These are phyloP conservation scores for Nothoprocta pentlandii DNA, from an alignment of 2,113 vertebrate species.

Conservation along the genomic window DNA sequence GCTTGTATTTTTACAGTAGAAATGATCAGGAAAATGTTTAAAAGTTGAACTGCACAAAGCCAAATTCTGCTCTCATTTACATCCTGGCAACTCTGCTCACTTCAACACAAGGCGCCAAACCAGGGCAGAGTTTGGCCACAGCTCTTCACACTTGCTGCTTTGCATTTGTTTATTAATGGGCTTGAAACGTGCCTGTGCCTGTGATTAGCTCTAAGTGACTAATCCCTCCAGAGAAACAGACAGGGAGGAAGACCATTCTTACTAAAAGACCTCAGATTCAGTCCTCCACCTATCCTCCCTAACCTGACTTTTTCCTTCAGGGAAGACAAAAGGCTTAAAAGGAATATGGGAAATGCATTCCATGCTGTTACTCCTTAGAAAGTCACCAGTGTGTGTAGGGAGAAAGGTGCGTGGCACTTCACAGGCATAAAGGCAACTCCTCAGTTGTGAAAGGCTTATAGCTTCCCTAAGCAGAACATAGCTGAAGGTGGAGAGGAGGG, in stretches of 20 bases:
- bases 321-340: not conserved
- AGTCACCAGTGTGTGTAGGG: not conserved
- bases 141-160: not conserved
- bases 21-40: constrained; percentile 28
- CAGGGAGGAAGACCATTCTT: not conserved
- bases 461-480: not conserved
- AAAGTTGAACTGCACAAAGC: not conserved
- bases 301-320: not conserved
- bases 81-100: not conserved
- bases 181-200: not conserved
- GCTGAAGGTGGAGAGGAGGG: not conserved
- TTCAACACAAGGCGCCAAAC: constrained; percentile 5
- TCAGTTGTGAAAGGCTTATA: not conserved
- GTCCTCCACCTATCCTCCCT: not conserved
- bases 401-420: not conserved
- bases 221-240: not conserved
- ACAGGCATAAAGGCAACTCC: not conserved
- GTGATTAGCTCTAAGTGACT: not conserved
- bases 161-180: not conserved
- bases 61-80: constrained; percentile 27
- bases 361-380: not conserved
- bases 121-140: not conserved
- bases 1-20: not conserved
- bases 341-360: not conserved
- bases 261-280: not conserved